Conservation (phyloP, 2,113 vertebrate species). For the Notothenia rossii region DNA sequence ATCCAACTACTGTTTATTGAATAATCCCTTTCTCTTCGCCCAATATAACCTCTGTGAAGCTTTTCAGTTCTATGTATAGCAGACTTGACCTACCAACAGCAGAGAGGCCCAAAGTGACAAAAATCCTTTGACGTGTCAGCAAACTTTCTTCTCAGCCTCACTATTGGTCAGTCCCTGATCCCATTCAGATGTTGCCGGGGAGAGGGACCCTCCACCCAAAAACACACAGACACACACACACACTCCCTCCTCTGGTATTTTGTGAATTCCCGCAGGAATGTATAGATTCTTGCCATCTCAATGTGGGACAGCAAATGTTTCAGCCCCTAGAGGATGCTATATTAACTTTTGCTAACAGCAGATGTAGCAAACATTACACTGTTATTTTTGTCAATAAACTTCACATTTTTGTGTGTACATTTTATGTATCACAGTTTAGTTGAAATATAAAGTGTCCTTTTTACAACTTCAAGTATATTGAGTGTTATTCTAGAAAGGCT, state of each 20-base stretch:
- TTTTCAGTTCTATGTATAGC: constrained; percentile 70
- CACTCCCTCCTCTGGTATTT: constrained; percentile 64
- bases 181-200: constrained; percentile 75
- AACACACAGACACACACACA: constrained; percentile 3
- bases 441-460: too few species aligned
- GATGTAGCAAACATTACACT: background rate
- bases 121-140: constrained; percentile 51
- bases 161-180: constrained; percentile 59
- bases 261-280: constrained; percentile 63
- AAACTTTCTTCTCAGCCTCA: constrained; percentile 12
- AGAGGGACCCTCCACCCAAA: constrained; percentile 31
- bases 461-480: too few species aligned
- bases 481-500: too few species aligned
- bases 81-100: constrained; percentile 58
- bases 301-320: constrained; percentile 40
- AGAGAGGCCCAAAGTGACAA: constrained; percentile 35
- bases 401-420: too few species aligned
- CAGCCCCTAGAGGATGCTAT: background rate
- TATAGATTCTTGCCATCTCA: constrained; percentile 19
- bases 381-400: background rate
- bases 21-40: background rate
- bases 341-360: too few species aligned
- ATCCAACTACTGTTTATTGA: background rate
- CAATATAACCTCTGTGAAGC: background rate
- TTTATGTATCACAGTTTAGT: too few species aligned